A percentile compares a stretch with the other conserved stretches of the same genome.
These are phyloP conservation scores for Alexandromys fortis DNA, from an alignment of 2,113 vertebrate genomes.

Conservation along the genomic window DNA sequence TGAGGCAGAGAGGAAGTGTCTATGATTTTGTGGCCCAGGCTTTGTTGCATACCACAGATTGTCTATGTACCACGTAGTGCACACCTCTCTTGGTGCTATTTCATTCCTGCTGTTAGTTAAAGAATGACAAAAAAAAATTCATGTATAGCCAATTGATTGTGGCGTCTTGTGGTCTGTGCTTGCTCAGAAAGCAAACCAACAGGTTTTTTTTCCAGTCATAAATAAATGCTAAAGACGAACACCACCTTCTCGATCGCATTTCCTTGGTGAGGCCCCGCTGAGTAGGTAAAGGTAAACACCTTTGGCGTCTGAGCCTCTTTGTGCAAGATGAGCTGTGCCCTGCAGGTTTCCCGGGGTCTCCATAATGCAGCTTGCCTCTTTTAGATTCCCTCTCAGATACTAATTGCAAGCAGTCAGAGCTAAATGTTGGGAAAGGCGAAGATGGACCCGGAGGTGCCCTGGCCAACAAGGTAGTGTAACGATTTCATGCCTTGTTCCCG, in stretches of 20 bases:
- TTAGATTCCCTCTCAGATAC: conserved; percentile 75
- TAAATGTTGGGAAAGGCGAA: conserved; percentile 74
- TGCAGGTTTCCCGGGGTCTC: conserved; percentile 41
- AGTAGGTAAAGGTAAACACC: conserved; percentile 62
- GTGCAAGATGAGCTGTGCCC: conserved; percentile 53
- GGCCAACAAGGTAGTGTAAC: conserved; percentile 74
- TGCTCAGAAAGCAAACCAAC: conserved; percentile 88
- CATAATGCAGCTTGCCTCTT: conserved; percentile 67
- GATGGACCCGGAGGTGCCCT: conserved; percentile 73
- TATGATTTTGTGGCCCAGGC: conserved; percentile 93
- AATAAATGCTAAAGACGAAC: conserved; percentile 96
- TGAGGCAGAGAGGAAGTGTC: conserved; percentile 84
- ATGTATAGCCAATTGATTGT: conserved; percentile 94
- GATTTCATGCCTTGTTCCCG: not conserved
- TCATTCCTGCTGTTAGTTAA: conserved; percentile 88
- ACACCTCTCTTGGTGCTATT: conserved; percentile 90
- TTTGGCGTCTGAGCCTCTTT: conserved; percentile 41
- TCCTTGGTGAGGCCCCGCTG: conserved; percentile 83
- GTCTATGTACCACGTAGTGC: conserved; percentile 86
- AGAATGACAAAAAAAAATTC: conserved; percentile 85
- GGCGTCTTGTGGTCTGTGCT: conserved; percentile 97
- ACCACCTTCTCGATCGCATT: conserved; percentile 87
- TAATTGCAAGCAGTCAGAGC: conserved; percentile 73
- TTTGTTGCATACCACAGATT: conserved; percentile 86
- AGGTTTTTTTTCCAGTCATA: conserved; percentile 88